Evolutionary conservation across 2,888 invertebrate species (phyloP).

Genomic region (Spisula solida): DNA sequence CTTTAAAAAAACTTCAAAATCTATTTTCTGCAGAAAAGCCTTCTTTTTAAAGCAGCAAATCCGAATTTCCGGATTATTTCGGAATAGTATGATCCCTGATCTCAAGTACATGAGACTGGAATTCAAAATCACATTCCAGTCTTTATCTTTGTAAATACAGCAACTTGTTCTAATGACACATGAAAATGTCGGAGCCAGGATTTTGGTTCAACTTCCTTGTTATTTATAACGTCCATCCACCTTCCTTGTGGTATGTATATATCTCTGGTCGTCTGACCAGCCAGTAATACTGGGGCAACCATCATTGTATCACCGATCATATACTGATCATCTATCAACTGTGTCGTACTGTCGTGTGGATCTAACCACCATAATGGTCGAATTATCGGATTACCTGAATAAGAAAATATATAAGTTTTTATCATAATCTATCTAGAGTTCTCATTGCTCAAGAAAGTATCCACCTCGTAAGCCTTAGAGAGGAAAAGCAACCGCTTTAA

Average conservation of each 20-base stretch:
- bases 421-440: too few species aligned
- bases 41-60: too few species aligned
- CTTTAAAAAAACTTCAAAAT: too few species aligned
- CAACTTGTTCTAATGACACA: conserved; percentile 68
- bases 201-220: conserved; percentile 61
- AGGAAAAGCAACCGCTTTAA: too few species aligned
- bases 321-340: conserved; percentile 92
- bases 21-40: too few species aligned
- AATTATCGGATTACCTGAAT: conserved; percentile 91
- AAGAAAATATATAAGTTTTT: neutral
- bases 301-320: conserved; percentile 81
- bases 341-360: conserved; percentile 93
- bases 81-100: too few species aligned
- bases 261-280: conserved; percentile 72
- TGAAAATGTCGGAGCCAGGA: conserved; percentile 73
- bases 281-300: conserved; percentile 83
- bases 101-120: too few species aligned
- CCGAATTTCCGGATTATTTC: too few species aligned
- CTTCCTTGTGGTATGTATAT: conserved; percentile 79
- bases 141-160: conserved; percentile 63
- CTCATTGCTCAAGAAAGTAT: too few species aligned
- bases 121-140: neutral
- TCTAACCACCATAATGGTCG: conserved; percentile 96
- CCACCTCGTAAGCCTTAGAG: too few species aligned
- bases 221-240: conserved; percentile 73